These are phyloP conservation scores for Nannobrachium achirus DNA, from an alignment of 2,113 vertebrate genomes.

Conservation along the genomic window DNA sequence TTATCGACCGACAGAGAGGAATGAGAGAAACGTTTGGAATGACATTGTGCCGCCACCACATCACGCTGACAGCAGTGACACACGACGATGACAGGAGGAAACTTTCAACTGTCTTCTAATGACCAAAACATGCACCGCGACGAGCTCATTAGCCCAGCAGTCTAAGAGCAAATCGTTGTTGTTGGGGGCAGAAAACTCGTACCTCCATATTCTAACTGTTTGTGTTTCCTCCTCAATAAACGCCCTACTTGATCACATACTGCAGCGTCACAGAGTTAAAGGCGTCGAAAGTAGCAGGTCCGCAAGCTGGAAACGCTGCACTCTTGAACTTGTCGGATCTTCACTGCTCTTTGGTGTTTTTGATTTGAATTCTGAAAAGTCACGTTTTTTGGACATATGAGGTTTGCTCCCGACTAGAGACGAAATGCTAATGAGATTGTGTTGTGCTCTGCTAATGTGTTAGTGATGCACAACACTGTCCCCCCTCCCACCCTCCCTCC, in stretches of 20 bases:
- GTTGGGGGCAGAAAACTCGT: no score
- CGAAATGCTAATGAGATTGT: constrained; percentile 61
- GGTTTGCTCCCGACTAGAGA: no score
- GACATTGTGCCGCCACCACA: constrained; percentile 12
- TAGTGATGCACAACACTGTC: constrained; percentile 53
- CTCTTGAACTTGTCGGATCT: no score
- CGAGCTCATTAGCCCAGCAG: constrained; percentile 74
- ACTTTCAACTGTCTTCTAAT: constrained; percentile 53
- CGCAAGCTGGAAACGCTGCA: no score
- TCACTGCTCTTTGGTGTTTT: no score
- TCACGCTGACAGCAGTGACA: constrained; percentile 16
- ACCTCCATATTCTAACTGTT: no score
- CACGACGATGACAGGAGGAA: constrained; percentile 35
- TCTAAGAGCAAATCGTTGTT: constrained; percentile 67
- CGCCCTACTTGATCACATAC: no score
- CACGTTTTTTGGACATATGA: no score
- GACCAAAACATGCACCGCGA: constrained; percentile 63
- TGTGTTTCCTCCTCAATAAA: no score
- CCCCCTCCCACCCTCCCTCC: neutral
- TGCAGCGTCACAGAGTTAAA: no score
- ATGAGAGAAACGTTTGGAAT: constrained; percentile 28
- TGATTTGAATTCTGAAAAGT: no score
- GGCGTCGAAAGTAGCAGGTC: no score
- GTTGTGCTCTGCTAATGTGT: constrained; percentile 68
- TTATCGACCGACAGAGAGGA: constrained; percentile 39